phyloP scores from a whole-genome alignment of 2,113 vertebrate genomes.

The Erpornis zantholeuca region DNA sequence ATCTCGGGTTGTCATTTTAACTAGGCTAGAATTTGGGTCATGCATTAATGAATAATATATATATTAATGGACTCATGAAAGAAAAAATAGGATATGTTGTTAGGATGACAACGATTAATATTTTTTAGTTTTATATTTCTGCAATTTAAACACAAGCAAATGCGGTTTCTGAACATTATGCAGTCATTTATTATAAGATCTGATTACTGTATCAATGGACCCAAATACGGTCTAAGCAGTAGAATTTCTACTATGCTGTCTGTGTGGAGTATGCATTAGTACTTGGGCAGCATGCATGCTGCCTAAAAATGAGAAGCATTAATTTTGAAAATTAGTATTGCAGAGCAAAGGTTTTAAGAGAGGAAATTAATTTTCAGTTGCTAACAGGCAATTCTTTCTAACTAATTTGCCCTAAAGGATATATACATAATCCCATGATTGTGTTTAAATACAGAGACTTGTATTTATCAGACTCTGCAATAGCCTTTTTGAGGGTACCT shows the following conservation, averaged over 20 bases:
- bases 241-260: neutral
- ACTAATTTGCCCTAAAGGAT: conserved; percentile 5
- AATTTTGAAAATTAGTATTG: neutral
- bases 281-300: neutral
- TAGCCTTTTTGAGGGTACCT: neutral
- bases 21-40: neutral
- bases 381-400: neutral
- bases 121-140: neutral
- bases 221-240: neutral
- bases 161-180: neutral
- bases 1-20: neutral
- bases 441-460: neutral
- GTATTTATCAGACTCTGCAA: neutral
- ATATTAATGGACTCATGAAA: neutral
- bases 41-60: neutral
- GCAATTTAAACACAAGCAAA: neutral
- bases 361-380: conserved; percentile 28
- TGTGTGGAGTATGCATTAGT: neutral
- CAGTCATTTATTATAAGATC: neutral
- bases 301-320: neutral
- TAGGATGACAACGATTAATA: neutral
- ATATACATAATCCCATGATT: neutral
- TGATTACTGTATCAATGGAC: neutral
- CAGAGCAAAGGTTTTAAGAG: neutral
- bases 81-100: neutral